Evolutionary conservation across 2,797 vertebrate species (phyloP).

Genomic region (Picus viridis): DNA sequence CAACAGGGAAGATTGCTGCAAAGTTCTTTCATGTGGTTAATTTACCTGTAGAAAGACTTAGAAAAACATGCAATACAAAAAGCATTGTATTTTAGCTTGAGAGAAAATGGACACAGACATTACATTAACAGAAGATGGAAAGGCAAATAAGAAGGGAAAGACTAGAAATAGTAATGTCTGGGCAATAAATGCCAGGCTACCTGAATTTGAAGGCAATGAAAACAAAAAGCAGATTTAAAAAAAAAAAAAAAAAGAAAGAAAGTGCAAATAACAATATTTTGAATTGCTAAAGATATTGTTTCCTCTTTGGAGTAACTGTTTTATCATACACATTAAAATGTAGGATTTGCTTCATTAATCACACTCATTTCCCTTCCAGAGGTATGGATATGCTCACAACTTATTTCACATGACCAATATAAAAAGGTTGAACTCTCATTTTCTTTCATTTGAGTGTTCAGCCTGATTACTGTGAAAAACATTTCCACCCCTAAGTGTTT

Average conservation of each 20-base stretch:
- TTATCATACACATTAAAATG: conserved; percentile 71
- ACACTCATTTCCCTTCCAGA: conserved; percentile 69
- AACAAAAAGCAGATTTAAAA: conserved; percentile 43
- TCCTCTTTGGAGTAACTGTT: conserved; percentile 68
- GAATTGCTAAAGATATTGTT: conserved; percentile 67
- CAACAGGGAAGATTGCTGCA: background rate
- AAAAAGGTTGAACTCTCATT: conserved; percentile 51
- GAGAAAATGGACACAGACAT: background rate
- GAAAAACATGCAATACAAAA: background rate
- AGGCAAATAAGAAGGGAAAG: conserved; percentile 31
- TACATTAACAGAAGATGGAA: conserved; percentile 36
- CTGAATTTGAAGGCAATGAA: conserved; percentile 19
- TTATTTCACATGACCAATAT: conserved; percentile 46
- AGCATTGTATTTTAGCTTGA: background rate
- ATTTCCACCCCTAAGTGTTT: conserved; percentile 31
- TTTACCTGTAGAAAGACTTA: background rate
- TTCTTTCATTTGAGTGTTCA: conserved; percentile 49
- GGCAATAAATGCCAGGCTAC: conserved; percentile 29
- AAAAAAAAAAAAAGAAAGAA: conserved; percentile 7
- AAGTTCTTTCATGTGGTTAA: background rate
- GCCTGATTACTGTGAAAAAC: conserved; percentile 46
- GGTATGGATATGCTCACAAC: conserved; percentile 40
- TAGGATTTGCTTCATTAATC: conserved; percentile 77
- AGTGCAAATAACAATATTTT: conserved; percentile 53
- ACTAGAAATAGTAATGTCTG: conserved; percentile 1